Base-by-base conservation (phyloP, 2,888 invertebrate genomes). In the Acleris holmiana region DNA sequence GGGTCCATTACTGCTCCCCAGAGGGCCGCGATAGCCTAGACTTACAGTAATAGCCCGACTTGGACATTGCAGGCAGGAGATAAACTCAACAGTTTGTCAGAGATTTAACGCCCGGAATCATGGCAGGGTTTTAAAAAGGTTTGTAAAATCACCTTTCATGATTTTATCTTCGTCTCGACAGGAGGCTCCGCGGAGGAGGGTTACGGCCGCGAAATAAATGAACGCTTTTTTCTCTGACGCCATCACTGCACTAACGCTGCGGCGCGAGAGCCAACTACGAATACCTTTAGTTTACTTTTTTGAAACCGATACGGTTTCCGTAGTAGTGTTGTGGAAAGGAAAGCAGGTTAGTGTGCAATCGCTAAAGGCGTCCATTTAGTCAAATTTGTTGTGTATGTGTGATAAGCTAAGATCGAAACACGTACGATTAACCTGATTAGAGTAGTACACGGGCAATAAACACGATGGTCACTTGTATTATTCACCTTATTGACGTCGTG, bases 121-220 rank as follows among this genome's bases (percentile, higher is more conserved):
- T 61, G 57, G 60, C 35, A 50, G 25, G 29, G 51, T 41, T 57
- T 56, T 41, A 15, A 61, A 65, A 61, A n/a, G 55, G 68, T 53
- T 25, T 29, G 46, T 56, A 49, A 63, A 62, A 61, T 66, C 81
- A 91, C 91, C 88, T 88, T 89, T 91, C 74, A 87, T 78, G 69
- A 91, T 91, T 80, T 87, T 91, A 15, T 91, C 91, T 75, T 92
- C 91, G 71, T 92, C 91, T 68, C 89, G 80, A 70, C 88, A 84
- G 57, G 72, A 66, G 61, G 70, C 77, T 50, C 54, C 50, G 40
- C 75, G 75, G 49, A 81, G 67, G 69, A 66, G 69, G 56, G 75
- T 60, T 66, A 80, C 67, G 51, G 78, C 62, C 48, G 76, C 70
- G 66, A 78, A 68, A 71, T 72, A 77, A 66, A 73, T 71, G 65